Evolutionary conservation across 2,113 vertebrate genomes (phyloP), one percentile per base, ranked within the genome.

Genomic region (Nothobranchius furzeri): DNA sequence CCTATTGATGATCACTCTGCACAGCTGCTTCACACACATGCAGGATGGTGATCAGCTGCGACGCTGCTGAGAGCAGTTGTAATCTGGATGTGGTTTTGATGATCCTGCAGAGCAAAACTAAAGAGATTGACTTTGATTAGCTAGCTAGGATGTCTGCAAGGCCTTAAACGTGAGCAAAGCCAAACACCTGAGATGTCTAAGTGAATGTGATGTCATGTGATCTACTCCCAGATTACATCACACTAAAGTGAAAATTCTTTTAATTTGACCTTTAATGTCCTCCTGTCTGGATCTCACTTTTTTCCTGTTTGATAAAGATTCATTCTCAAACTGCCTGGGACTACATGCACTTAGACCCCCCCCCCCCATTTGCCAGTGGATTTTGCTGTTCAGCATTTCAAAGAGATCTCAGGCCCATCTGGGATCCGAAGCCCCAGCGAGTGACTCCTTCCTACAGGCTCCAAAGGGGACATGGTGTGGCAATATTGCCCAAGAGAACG

Each of bases 21-120:
- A 83, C 84, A 84, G 76, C 84, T 81, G 82, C 66, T 82, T 46
- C 58, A 68, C 68, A 54, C 80, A 79, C 77, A 72, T 69, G 77
- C 55, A 4, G 66, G 70, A 42, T 49, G 75, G 75, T n/a, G 45
- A 79, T 79, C 71, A 78, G 71, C 65, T 73, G 65, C 60, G 60
- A 60, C 9, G 7, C n/a, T 24, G 60, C 25, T 76, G n/a, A 15
- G 50, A 69, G 59, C 68, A 53, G 17, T 52, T 43, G 8, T 25
- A 52, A 79, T 78, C 37, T 50, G 54, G 56, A 64, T 45, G 46
- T 58, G 25, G 66, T 66, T 71, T 54, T 40, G 40, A 64, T 67
- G 42, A 47, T 49, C 30, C 17, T 67, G 70, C 61, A 64, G 43
- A 58, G 2, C 49, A n/a, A 76, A 57, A 30, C 13, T 61, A 64